These are phyloP conservation scores for Ophioninae sp. DNA, from an alignment of 2,888 invertebrate species.

Conservation along the genomic window DNA sequence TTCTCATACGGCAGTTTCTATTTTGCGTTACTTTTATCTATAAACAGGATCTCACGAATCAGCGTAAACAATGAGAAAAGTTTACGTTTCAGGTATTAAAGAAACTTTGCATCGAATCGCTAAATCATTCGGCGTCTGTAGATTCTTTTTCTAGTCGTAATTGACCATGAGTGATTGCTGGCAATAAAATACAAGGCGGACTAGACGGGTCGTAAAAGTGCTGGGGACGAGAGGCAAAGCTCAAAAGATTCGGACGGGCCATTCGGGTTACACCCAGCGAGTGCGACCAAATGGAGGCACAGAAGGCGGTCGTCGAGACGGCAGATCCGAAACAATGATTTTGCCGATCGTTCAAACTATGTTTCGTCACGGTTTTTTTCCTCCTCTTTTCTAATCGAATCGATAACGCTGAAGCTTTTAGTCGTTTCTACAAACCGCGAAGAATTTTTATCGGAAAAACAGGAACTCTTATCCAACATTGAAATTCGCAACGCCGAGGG, in stretches of 20 bases:
- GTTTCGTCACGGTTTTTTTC: neutral
- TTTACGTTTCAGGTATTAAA: neutral
- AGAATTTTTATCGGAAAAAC: neutral
- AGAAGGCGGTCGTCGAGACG: conserved; percentile 14
- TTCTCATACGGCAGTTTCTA: no score
- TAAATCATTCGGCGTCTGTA: neutral
- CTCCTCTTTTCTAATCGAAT: neutral
- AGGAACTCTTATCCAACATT: neutral
- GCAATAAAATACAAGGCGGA: conserved; percentile 23
- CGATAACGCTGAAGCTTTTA: neutral
- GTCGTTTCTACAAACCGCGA: neutral
- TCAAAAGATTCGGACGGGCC: conserved; percentile 47
- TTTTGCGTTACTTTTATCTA: neutral
- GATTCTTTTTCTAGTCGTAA: neutral
- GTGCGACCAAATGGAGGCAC: conserved; percentile 53
- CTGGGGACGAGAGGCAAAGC: conserved; percentile 26
- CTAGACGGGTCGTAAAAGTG: conserved; percentile 28
- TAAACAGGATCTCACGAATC: neutral
- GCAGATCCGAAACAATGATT: neutral
- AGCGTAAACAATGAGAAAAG: neutral
- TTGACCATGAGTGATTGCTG: conserved; percentile 3
- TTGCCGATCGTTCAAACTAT: neutral
- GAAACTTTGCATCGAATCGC: neutral
- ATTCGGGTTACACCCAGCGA: conserved; percentile 53
- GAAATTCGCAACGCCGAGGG: neutral